Evolutionary conservation across 2,888 invertebrate genomes (phyloP).

Genomic region (Spicauda simplicius): DNA sequence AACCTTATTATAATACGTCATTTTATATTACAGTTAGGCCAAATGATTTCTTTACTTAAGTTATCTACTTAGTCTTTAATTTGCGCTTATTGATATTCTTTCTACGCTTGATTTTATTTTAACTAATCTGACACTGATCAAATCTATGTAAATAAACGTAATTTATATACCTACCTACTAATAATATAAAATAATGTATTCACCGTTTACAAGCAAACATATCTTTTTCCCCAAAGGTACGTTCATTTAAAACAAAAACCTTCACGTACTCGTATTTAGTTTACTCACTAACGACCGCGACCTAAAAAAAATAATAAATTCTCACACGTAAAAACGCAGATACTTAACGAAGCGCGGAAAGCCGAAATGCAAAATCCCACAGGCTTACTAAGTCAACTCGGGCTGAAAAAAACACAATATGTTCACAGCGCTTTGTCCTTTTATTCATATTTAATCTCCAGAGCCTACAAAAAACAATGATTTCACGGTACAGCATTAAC

Average conservation of each 20-base stretch:
- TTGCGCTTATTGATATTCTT: too few species aligned
- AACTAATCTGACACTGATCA: too few species aligned
- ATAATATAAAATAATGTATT: neutral
- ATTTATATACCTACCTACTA: too few species aligned
- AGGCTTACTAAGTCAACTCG: conserved; percentile 71
- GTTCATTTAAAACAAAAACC: conserved; percentile 15
- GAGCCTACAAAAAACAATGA: conserved; percentile 81
- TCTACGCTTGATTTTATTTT: too few species aligned
- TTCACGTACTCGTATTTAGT: conserved; percentile 18
- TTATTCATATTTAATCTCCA: conserved; percentile 82
- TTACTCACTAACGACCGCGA: conserved; percentile 31
- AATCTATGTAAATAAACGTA: too few species aligned
- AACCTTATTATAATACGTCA: too few species aligned
- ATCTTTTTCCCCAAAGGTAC: conserved; percentile 10
- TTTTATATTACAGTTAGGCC: too few species aligned
- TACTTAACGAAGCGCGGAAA: conserved; percentile 59
- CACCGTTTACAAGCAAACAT: neutral
- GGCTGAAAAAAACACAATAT: conserved; percentile 67
- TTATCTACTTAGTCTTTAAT: too few species aligned
- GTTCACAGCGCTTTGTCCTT: conserved; percentile 75
- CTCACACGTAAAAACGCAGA: conserved; percentile 55
- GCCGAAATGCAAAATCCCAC: conserved; percentile 68
- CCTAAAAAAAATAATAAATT: conserved; percentile 46
- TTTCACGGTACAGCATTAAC: conserved; percentile 84
- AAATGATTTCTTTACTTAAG: too few species aligned